Evolutionary conservation across 2,888 invertebrate species (phyloP).

Genomic region (Cheilosia urbana): DNA sequence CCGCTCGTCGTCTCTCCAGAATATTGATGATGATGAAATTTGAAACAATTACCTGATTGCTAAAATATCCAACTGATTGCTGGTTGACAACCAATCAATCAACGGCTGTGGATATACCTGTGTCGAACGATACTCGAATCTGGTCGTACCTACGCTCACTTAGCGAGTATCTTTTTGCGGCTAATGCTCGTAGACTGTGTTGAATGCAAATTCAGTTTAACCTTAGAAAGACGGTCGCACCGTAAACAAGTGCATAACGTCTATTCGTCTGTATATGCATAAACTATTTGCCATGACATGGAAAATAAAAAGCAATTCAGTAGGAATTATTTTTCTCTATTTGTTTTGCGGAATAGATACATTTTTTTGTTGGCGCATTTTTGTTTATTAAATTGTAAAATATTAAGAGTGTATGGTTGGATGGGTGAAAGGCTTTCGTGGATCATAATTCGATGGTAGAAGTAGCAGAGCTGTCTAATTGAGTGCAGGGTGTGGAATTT

Average conservation of each 20-base stretch:
- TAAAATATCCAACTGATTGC: slow-evolving; percentile 24
- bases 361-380: neutral
- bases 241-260: slow-evolving; percentile 56
- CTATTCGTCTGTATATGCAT: slow-evolving; percentile 21
- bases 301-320: slow-evolving; percentile 47
- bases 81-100: slow-evolving; percentile 62
- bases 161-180: neutral
- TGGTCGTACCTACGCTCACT: neutral
- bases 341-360: neutral
- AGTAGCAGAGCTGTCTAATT: slow-evolving; percentile 30
- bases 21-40: slow-evolving; percentile 49
- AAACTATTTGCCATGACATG: slow-evolving; percentile 67
- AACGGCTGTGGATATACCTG: slow-evolving; percentile 49
- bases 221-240: slow-evolving; percentile 56
- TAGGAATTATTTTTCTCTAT: slow-evolving; percentile 28
- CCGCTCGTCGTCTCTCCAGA: slow-evolving; percentile 31
- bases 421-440: slow-evolving; percentile 26
- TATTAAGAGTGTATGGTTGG: neutral
- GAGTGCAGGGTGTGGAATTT: slow-evolving; percentile 36
- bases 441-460: slow-evolving; percentile 42
- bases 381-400: slow-evolving; percentile 28
- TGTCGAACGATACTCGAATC: slow-evolving; percentile 8
- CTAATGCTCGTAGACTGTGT: slow-evolving; percentile 28
- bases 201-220: slow-evolving; percentile 69
- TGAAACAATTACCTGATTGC: slow-evolving; percentile 44